Conservation (phyloP, 2,888 invertebrate species). For the Acrobasis consociella region DNA sequence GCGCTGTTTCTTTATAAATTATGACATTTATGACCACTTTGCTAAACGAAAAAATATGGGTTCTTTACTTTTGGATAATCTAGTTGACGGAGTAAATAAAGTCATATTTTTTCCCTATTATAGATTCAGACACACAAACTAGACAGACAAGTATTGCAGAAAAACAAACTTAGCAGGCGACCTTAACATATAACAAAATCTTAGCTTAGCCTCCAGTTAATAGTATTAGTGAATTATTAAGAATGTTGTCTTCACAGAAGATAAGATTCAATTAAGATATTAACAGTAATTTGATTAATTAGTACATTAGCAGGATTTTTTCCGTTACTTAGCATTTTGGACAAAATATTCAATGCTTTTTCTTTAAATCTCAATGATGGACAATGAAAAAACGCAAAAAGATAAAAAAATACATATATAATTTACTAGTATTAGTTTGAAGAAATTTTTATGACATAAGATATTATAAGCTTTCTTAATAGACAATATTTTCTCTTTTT, state of each 20-base stretch:
- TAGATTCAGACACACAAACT: not conserved
- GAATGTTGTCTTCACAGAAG: slow-evolving; percentile 59
- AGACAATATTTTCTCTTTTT: too few species aligned
- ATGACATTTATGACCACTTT: too few species aligned
- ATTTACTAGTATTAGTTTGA: not conserved
- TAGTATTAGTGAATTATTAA: slow-evolving; percentile 42
- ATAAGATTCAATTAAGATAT: slow-evolving; percentile 31
- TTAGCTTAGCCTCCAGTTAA: slow-evolving; percentile 56
- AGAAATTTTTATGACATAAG: too few species aligned
- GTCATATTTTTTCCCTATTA: too few species aligned
- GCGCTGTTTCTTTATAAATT: too few species aligned
- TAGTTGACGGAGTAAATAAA: too few species aligned
- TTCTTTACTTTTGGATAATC: too few species aligned
- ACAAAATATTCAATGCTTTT: slow-evolving; percentile 1
- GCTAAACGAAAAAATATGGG: too few species aligned
- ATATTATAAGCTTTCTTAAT: too few species aligned
- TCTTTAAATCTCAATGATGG: slow-evolving; percentile 6
- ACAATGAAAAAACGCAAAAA: not conserved
- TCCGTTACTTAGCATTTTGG: not conserved
- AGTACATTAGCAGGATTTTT: slow-evolving; percentile 28
- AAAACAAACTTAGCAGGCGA: slow-evolving; percentile 21
- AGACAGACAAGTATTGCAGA: not conserved
- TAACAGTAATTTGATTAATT: slow-evolving; percentile 40
- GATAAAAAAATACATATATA: not conserved
- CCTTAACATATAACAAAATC: slow-evolving; percentile 27